Conservation (phyloP, 2,797 vertebrate species). For the Enteromius argenteus region DNA sequence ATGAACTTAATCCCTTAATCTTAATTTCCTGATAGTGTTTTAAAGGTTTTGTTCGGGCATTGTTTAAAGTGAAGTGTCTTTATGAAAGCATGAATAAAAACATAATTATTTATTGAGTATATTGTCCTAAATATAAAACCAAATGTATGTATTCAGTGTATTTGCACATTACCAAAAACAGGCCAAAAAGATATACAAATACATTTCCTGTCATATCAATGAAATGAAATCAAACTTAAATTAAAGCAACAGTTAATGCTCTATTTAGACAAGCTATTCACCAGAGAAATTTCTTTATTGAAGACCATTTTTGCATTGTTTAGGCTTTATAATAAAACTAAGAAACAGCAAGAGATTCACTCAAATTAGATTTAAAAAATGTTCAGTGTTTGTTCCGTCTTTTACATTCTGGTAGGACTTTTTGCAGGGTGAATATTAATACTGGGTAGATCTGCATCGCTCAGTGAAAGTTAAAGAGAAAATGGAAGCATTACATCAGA, state of each 20-base stretch:
- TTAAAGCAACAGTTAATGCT: not conserved
- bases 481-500: constrained; percentile 59
- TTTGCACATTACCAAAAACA: not conserved
- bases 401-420: not conserved
- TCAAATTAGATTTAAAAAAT: not conserved
- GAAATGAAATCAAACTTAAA: not conserved
- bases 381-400: not conserved
- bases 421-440: not conserved
- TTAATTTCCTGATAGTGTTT: not conserved
- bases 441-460: constrained; percentile 9
- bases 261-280: not conserved
- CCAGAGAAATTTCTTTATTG: not conserved
- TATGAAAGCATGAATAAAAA: constrained; percentile 57
- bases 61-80: constrained; percentile 43
- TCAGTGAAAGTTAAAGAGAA: constrained; percentile 19
- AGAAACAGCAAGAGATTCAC: not conserved
- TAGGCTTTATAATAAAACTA: not conserved
- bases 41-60: constrained; percentile 18
- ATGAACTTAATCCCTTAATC: constrained; percentile 10
- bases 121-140: constrained; percentile 50
- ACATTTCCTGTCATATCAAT: not conserved
- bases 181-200: not conserved
- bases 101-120: constrained; percentile 17
- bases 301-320: not conserved
- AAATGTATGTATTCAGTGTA: not conserved